Base-by-base conservation (phyloP, 2,888 invertebrate genomes). In the Cephonodes hylas region DNA sequence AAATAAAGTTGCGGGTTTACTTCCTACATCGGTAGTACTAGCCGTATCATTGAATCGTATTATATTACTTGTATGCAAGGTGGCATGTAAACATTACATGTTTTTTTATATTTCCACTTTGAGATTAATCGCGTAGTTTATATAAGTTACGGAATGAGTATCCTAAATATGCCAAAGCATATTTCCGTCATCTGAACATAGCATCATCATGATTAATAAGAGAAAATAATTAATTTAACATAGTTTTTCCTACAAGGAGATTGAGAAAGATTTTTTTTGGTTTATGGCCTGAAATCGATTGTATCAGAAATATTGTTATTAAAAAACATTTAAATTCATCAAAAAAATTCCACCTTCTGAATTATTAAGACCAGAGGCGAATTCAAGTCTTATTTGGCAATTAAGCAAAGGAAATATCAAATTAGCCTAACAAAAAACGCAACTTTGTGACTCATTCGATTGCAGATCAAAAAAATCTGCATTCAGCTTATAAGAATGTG, bases 401-500 rank as follows among this genome's bases (percentile, higher is more conserved):
- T 61, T 61, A 61, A 61, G 18, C 34, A 31, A 57, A 57, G 61
- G 61, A 61, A 61, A 56, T 61, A 61, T 31, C 56, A 61, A 61
- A 61, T 61, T 61, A 61, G 31, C 27, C 44, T 44, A 23, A 42
- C 42, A 38, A 56, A 60, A 60, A 61, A 53, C 38, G 18, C 3
- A 53, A 53, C 27, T 31, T 53, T 23, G 15, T 61, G 61, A 61
- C 53, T 61, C 61, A 61, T 56, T 23, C 13, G 3, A 15, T 57
- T 44, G 18, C 42, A 44, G 27, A 61, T 44, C 27, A 27, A 44
- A 61, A 38, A 60, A 56, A 42, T 57, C 27, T 34, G 27, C 3
- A 23, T 56, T 31, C 8, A 38, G 22, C 15, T 48, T 18, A n/a
- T 34, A 5, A 57, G 23, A 13, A 34, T 34, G 22, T 57, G 38